Base-by-base conservation (phyloP, 2,113 vertebrate genomes). In the Catharus bicknelli region DNA sequence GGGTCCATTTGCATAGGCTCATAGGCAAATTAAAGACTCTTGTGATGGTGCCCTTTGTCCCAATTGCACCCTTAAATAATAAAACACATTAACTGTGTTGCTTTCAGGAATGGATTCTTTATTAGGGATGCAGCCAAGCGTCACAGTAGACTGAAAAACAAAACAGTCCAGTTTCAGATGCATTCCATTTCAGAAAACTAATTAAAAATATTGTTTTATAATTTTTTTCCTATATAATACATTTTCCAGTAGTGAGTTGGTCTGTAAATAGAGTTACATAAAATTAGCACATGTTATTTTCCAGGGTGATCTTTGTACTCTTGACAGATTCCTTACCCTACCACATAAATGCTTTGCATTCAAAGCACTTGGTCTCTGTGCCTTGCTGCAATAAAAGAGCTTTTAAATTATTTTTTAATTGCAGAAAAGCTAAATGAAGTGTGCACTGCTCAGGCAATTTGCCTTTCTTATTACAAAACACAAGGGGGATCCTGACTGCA, bases 321-420 rank as follows among this genome's bases (percentile, higher is more conserved):
- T 30, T 25, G 22, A 40, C 29, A 63, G 38, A 91, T 77, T 81
- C 57, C 47, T 80, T 83, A 80, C 47, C 27, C 77, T 36, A 53
- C n/a, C 51, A 78, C 36, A 74, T 23, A 91, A 93, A 86, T 55
- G 61, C 47, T 88, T 74, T 67, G 40, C 43, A 86, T 88, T 91
- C 88, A 84, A 70, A 66, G 63, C 79, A 69, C 48, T 87, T 76
- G 64, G 47, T 26, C 61, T 62, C 45, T 66, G 76, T 80, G 55
- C 73, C 76, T 53, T 81, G 40, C 76, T 86, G 64, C 68, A 93
- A 72, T 90, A 81, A 90, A 90, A 83, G 9, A 77, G 83, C 76
- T 90, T 86, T 92, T 88, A 88, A 95, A 94, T 95, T 93, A 95
- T 75, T 91, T 94, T 95, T 90, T 94, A 93, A 95, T 91, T 83